Percentiles rank a stretch among this genome's conserved stretches.
phyloP scores from a whole-genome alignment of 2,797 vertebrate species.

The Babyrousa celebensis region DNA sequence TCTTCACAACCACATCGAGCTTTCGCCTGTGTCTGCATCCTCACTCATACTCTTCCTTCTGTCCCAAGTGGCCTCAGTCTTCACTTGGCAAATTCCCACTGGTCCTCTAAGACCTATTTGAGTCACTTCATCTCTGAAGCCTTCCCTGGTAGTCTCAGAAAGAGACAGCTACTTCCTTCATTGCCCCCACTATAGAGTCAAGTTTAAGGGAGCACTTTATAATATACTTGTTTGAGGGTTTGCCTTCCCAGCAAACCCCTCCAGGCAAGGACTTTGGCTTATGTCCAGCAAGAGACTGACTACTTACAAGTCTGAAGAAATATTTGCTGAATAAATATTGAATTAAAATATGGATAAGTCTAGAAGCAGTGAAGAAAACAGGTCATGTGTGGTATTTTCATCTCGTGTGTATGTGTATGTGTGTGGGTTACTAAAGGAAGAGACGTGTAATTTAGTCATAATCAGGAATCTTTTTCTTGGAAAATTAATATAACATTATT shows the following conservation, averaged over 20 bases:
- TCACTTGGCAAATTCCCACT: not conserved
- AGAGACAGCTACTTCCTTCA: not conserved
- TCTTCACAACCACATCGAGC: not conserved
- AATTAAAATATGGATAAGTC: not conserved
- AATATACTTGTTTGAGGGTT: not conserved
- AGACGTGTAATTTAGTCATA: not conserved
- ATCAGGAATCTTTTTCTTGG: slow-evolving; percentile 8
- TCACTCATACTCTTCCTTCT: not conserved
- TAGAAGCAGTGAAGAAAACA: not conserved
- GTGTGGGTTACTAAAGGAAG: not conserved
- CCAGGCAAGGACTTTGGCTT: not conserved
- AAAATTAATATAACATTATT: slow-evolving; percentile 61
- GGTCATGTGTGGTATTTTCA: not conserved
- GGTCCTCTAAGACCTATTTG: not conserved
- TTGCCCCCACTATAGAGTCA: not conserved
- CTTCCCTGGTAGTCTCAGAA: not conserved
- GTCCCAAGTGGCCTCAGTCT: not conserved
- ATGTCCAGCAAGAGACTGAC: not conserved
- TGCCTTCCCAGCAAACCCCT: not conserved
- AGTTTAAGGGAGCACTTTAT: not conserved
- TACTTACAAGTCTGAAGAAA: not conserved
- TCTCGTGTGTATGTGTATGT: not conserved
- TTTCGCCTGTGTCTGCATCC: not conserved
- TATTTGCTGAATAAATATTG: not conserved
- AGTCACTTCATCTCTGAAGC: not conserved